Percentiles rank a stretch among this genome's conserved stretches.
These are phyloP conservation scores for Dolichopus griseipennis DNA, from an alignment of 2,888 invertebrate species.

Conservation along the genomic window DNA sequence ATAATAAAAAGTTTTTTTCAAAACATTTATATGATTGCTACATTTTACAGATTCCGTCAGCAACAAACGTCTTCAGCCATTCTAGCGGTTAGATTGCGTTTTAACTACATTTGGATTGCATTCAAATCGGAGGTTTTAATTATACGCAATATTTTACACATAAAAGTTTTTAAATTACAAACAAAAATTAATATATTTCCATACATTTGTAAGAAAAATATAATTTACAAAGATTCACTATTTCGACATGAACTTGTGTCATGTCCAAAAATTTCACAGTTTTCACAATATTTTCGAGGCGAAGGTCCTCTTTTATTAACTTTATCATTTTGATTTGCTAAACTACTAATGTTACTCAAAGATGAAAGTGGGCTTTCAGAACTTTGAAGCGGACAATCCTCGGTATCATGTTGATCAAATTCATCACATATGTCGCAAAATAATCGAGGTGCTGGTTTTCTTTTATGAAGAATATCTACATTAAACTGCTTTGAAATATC, in stretches of 20 bases:
- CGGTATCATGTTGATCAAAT: slow-evolving; percentile 95
- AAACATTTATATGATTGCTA: no score
- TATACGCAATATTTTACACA: no score
- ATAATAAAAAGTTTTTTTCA: no score
- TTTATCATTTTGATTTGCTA: slow-evolving; percentile 27
- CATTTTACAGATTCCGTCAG: no score
- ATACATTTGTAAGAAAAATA: no score
- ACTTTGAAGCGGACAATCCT: slow-evolving; percentile 87
- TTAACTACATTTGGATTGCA: no score
- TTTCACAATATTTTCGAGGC: slow-evolving; percentile 79
- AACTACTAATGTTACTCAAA: slow-evolving; percentile 21
- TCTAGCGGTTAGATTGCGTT: no score
- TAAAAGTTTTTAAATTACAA: no score
- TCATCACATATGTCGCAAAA: slow-evolving; percentile 98
- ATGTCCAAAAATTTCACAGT: slow-evolving; percentile 93
- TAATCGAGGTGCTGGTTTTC: slow-evolving; percentile 60
- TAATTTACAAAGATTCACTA: slow-evolving; percentile 64
- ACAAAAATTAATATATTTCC: no score
- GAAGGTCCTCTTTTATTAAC: slow-evolving; percentile 27
- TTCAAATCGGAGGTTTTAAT: no score
- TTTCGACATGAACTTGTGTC: slow-evolving; percentile 78
- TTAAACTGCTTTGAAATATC: slow-evolving; percentile 22
- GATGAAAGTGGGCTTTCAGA: slow-evolving; percentile 46
- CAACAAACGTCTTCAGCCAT: no score
- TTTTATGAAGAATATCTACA: slow-evolving; percentile 37